Evolutionary conservation across 2,113 vertebrate species (phyloP), one percentile per base, ranked within the genome.

Genomic region (Oreochromis tanganicae): DNA sequence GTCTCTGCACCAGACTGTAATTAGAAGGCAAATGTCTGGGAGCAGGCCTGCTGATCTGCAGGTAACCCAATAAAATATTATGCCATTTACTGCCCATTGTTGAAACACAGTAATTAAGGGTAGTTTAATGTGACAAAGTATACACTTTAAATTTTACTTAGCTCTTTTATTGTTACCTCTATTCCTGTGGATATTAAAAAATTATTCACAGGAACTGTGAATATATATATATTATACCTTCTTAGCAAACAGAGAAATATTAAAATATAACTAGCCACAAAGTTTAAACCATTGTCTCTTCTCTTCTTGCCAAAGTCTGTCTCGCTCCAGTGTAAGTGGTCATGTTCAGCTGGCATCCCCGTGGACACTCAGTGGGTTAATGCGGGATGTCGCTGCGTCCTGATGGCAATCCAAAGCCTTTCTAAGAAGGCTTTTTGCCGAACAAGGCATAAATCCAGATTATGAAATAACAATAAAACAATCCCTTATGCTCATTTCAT

Each of bases 401-500:
- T 4, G 57, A 88, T 81, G 48, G 27, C 80, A 21, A 66, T 56
- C 71, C 85, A 95, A 93, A 95, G 88, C 90, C 86, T 91, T 94
- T 91, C 88, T 93, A 91, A 90, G 95, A 92, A 86, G 88, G 92
- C 92, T 94, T 93, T 96, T 92, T 93, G 90, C 92, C 91, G 90
- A 92, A 95, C 94, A 95, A 95, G 89, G 81, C 87, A 95, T 96
- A 96, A 97, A 95, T 82, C 93, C 95, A 93, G 95, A 95, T 96
- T 96, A 96, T 93, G 32, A 94, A 94, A 91, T 92, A 95, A 96
- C 93, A 95, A 95, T 95, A 95, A 96, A 95, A 94, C 94, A 94
- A 95, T 93, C 91, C 91, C 92, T 91, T 94, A 91, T 95, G 92
- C 91, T 96, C 94, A 94, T 96, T 94, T 95, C 79, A 88, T 92